Evolutionary conservation across 2,797 vertebrate species (phyloP).

Genomic region (Valencia hispanica): DNA sequence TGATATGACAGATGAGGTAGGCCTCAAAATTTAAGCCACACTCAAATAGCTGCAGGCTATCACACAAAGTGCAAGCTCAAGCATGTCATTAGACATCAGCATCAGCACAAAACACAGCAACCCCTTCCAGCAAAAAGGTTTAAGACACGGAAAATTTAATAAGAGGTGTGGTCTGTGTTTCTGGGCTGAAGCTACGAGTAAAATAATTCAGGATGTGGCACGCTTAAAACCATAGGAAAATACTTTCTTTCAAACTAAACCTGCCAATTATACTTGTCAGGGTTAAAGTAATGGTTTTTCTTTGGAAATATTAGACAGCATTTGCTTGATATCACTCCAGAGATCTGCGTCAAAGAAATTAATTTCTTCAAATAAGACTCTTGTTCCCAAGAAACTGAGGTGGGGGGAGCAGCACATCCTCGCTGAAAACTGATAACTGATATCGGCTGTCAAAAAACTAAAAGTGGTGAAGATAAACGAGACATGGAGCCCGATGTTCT

Average conservation of each 20-base stretch:
- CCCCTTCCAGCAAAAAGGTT: background rate
- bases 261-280: slow-evolving; percentile 9
- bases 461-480: background rate
- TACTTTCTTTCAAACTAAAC: slow-evolving; percentile 6
- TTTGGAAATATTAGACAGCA: background rate
- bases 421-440: background rate
- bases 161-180: background rate
- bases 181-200: background rate
- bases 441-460: background rate
- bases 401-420: too few relatives aligned
- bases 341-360: slow-evolving; percentile 5
- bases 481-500: background rate
- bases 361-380: slow-evolving; percentile 3
- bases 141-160: too few relatives aligned
- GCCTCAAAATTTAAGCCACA: slow-evolving; percentile 6
- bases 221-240: background rate
- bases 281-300: slow-evolving; percentile 15
- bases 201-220: background rate
- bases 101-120: background rate
- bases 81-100: background rate
- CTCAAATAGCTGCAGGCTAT: background rate
- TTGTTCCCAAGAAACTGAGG: slow-evolving; percentile 13
- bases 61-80: background rate
- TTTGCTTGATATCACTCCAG: slow-evolving; percentile 17
- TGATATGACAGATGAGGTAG: slow-evolving; percentile 10